These are phyloP conservation scores for Aselliscus stoliczkanus DNA, from an alignment of 2,797 vertebrate genomes.

Conservation along the genomic window DNA sequence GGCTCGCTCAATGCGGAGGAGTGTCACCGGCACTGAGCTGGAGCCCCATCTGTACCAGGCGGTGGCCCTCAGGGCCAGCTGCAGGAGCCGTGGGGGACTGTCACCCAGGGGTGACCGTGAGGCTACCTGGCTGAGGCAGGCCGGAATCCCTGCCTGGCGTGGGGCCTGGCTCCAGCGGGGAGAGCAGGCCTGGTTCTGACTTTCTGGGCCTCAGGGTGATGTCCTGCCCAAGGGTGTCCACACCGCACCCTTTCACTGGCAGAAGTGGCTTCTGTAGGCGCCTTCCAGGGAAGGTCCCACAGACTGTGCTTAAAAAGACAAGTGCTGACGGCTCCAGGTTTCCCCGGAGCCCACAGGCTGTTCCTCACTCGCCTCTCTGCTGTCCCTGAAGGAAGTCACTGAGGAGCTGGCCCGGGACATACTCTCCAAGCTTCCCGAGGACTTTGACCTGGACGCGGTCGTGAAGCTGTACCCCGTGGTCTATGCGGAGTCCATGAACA, in stretches of 20 bases:
- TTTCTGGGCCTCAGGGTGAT: not conserved
- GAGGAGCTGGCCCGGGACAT: slow-evolving; percentile 91
- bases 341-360: not conserved
- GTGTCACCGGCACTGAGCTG: not conserved
- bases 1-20: not conserved
- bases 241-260: not conserved
- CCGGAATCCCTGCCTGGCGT: not conserved
- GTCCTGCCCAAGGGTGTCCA: not conserved
- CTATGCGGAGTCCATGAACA: slow-evolving; percentile 96
- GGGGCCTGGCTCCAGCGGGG: not conserved
- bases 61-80: not conserved
- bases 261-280: not conserved
- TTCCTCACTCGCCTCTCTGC: slow-evolving; percentile 20
- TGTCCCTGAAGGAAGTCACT: slow-evolving; percentile 87
- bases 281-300: not conserved
- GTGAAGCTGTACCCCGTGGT: slow-evolving; percentile 88
- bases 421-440: slow-evolving; percentile 88
- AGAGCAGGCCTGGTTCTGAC: not conserved
- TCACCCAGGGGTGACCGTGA: not conserved
- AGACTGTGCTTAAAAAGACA: not conserved
- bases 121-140: not conserved
- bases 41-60: not conserved
- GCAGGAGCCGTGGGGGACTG: not conserved
- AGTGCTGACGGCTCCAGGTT: not conserved
- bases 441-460: slow-evolving; percentile 87